These are phyloP conservation scores for Syngnathus rostellatus DNA, from an alignment of 2,797 vertebrate species.

Conservation along the genomic window DNA sequence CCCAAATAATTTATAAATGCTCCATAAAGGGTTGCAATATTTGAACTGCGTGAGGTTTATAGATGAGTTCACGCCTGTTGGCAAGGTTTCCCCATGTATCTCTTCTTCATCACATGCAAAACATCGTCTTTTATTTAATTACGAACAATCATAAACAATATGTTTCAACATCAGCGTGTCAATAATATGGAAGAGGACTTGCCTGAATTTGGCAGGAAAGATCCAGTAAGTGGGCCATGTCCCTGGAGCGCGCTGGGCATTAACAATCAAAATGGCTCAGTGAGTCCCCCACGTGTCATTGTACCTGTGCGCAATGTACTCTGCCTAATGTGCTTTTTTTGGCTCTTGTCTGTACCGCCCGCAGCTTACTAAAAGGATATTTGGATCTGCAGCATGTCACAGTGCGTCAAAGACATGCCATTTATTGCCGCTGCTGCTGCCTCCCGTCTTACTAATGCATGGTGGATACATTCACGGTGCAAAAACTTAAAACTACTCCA, in stretches of 20 bases:
- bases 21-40: not conserved
- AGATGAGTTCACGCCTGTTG: not conserved
- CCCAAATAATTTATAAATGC: not conserved
- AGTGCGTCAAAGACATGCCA: constrained; percentile 6
- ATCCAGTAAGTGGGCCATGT: constrained; percentile 1
- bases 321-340: constrained; percentile 7
- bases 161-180: not conserved
- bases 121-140: not conserved
- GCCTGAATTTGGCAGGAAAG: not conserved
- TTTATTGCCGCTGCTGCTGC: not conserved
- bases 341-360: constrained; percentile 11
- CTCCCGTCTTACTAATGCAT: not conserved
- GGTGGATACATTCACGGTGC: no score
- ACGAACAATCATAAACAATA: not conserved
- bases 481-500: not conserved
- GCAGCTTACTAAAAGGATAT: constrained; percentile 18
- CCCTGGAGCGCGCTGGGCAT: constrained; percentile 3
- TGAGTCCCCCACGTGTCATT: constrained; percentile 5
- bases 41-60: not conserved
- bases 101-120: not conserved
- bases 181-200: not conserved
- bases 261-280: constrained; percentile 8
- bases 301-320: constrained; percentile 19
- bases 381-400: constrained; percentile 8
- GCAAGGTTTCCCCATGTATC: not conserved